Conservation (phyloP, 2,888 invertebrate genomes). For the Acronicta psi region DNA sequence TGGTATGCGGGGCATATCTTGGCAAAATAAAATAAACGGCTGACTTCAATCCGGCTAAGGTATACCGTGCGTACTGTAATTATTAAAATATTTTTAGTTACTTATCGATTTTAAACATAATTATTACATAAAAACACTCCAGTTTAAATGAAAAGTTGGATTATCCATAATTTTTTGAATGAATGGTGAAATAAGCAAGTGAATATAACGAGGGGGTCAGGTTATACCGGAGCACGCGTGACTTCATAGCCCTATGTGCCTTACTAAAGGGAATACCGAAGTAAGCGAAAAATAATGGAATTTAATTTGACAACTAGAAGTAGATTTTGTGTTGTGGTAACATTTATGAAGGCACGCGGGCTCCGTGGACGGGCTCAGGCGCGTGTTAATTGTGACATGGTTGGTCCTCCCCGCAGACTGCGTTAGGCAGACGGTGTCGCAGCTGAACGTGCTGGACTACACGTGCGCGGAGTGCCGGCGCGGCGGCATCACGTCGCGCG, state of each 20-base stretch:
- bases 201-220: slow-evolving; percentile 21
- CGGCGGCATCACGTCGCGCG: slow-evolving; percentile 86
- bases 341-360: slow-evolving; percentile 6
- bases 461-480: slow-evolving; percentile 86
- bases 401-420: slow-evolving; percentile 74
- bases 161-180: not conserved
- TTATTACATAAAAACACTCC: too few relatives aligned
- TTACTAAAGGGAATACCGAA: too few relatives aligned
- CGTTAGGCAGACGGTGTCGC: slow-evolving; percentile 81
- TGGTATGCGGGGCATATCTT: too few relatives aligned
- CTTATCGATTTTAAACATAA: too few relatives aligned
- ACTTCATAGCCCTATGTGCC: not conserved
- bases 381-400: not conserved
- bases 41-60: too few relatives aligned
- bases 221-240: slow-evolving; percentile 19
- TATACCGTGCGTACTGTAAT: too few relatives aligned
- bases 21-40: too few relatives aligned
- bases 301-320: too few relatives aligned
- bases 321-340: not conserved
- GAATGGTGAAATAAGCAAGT: slow-evolving; percentile 7
- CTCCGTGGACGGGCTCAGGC: slow-evolving; percentile 11
- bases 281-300: too few relatives aligned
- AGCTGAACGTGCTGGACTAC: slow-evolving; percentile 84
- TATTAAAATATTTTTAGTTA: too few relatives aligned
- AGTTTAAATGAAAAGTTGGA: not conserved